Base-by-base conservation (phyloP, 2,888 invertebrate species). In the Drepanosiphum platanoidis region DNA sequence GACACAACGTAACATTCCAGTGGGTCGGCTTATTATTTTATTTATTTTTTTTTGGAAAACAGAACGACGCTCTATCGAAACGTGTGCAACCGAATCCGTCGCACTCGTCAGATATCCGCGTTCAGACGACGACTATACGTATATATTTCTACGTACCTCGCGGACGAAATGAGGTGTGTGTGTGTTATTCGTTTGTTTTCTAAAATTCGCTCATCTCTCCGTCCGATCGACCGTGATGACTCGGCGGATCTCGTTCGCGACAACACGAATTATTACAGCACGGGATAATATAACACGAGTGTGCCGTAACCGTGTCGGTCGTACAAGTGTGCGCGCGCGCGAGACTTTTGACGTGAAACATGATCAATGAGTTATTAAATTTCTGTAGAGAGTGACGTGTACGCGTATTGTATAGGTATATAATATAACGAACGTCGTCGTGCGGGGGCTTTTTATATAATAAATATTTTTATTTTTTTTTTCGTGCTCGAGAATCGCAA, bases 281-380 rank as follows among this genome's bases (percentile, higher is more conserved):
- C 42, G 42, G n/a, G n/a, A n/a, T n/a, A n/a, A n/a, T n/a, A 30
- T 42, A 42, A 71, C 27, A 71, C 18, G 46, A 52, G 22, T 32
- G 9, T 39, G 52, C 74, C 4, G 46, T 1, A n/a, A 27, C 30
- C 27, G 71, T 71, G 39, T 42, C 1, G 71, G 27, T 42, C 22
- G 36, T 36, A 18, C 42, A 30, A 27, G 42, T 42, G 42, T 34
- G 52, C 22, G 27, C 8, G 58, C 0, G 32, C 34, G 0, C 15
- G 22, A 5, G 36, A 13, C 11, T 61, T 75, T 58, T 58, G 75
- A 75, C 58, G 58, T 75, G 58, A 27, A 75, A 75, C 75, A 75
- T 58, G 52, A 75, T 75, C 75, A 75, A 75, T 75, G 52, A 34
- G n/a, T 75, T 58, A 34, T 75, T 75, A 34, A 34, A n/a, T 32